These are phyloP conservation scores for Cettia cetti DNA, from an alignment of 2,113 vertebrate genomes.

Conservation along the genomic window DNA sequence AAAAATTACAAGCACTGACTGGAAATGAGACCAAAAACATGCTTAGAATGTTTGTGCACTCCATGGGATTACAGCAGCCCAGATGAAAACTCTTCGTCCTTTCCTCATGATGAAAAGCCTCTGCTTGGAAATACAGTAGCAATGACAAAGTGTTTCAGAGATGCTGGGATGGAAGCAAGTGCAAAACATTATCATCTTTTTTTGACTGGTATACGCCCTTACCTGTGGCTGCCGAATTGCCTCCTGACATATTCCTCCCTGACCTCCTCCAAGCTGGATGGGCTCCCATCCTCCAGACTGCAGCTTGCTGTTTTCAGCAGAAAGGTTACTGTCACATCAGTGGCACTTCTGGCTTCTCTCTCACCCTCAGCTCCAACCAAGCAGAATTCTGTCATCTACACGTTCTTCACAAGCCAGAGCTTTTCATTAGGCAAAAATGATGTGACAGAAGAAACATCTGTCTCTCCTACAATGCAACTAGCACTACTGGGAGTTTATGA, in stretches of 20 bases:
- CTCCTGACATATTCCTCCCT: slow-evolving; percentile 69
- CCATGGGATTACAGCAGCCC: neutral
- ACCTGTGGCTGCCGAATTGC: slow-evolving; percentile 60
- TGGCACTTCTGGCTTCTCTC: neutral
- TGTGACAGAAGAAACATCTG: neutral
- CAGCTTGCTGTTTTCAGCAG: slow-evolving; percentile 53
- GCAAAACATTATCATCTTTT: neutral
- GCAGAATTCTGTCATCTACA: neutral
- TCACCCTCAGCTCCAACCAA: neutral
- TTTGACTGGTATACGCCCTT: neutral
- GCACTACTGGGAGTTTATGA: neutral
- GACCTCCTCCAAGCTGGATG: slow-evolving; percentile 67
- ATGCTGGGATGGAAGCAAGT: neutral
- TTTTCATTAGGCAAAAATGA: neutral
- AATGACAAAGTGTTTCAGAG: neutral
- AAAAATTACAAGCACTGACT: neutral
- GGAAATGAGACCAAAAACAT: neutral
- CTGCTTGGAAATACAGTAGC: neutral
- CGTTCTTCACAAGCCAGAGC: neutral
- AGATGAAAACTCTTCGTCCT: neutral
- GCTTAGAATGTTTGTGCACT: neutral
- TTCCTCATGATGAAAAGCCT: neutral
- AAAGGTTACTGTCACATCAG: slow-evolving; percentile 12
- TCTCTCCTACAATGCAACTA: neutral
- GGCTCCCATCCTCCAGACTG: slow-evolving; percentile 66